Percentiles rank a stretch among this genome's conserved stretches.
These are phyloP conservation scores for Amiota communis DNA, from an alignment of 2,888 invertebrate genomes.

Conservation along the genomic window DNA sequence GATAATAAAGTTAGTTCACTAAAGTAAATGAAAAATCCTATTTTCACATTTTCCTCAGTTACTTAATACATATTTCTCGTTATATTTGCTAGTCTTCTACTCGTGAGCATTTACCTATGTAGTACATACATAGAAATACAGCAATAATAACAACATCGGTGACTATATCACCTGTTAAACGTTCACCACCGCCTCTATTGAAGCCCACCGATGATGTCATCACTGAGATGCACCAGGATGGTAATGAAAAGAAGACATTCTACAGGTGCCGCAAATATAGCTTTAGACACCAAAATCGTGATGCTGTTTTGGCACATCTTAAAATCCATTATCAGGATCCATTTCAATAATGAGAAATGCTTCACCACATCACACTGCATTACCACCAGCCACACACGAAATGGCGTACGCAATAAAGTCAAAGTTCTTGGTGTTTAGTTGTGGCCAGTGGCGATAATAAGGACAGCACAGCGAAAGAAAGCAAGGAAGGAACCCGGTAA, in stretches of 20 bases:
- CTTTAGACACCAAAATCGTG: conserved; percentile 81
- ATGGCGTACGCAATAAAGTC: no score
- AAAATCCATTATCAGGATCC: conserved; percentile 77
- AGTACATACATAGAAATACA: conserved; percentile 57
- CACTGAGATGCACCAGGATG: conserved; percentile 74
- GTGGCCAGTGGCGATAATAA: conserved; percentile 77
- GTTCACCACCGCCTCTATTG: conserved; percentile 75
- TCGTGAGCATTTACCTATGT: no score
- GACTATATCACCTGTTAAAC: conserved; percentile 70
- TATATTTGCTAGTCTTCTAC: no score
- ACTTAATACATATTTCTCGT: no score
- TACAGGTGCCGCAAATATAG: conserved; percentile 95
- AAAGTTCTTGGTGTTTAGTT: no score
- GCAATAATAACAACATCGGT: conserved; percentile 68
- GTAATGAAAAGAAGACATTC: conserved; percentile 80
- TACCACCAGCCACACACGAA: no score
- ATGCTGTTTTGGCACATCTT: conserved; percentile 79
- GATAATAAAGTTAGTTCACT: no score
- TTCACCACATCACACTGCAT: no score
- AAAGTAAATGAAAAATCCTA: no score
- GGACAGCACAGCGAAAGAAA: conserved; percentile 72
- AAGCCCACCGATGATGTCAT: conserved; percentile 77
- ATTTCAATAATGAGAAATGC: no score
- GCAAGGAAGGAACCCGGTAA: conserved; percentile 82
- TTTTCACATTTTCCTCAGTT: no score